Conservation (phyloP, 2,888 invertebrate genomes). For the Xylota segnis region DNA sequence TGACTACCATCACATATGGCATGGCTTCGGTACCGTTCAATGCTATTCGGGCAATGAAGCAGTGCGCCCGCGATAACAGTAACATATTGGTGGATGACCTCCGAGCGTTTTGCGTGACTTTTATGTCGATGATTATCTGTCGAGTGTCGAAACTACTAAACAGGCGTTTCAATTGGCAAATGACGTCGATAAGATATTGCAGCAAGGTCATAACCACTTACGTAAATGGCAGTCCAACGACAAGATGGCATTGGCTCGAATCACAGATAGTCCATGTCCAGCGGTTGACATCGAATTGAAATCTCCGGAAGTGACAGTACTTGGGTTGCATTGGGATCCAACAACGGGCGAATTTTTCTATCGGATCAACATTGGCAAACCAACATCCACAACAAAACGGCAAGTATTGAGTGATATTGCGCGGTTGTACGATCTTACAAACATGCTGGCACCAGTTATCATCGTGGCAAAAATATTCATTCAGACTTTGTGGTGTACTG, state of each 20-base stretch:
- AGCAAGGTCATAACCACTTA: constrained; percentile 7
- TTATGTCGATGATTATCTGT: constrained; percentile 17
- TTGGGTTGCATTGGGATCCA: constrained; percentile 32
- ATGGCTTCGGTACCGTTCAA: constrained; percentile 59
- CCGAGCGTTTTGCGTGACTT: constrained; percentile 16
- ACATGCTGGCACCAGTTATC: constrained; percentile 37
- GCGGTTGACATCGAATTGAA: background rate
- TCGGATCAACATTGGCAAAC: constrained; percentile 23
- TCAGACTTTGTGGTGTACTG: constrained; percentile 31
- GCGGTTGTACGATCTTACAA: constrained; percentile 28
- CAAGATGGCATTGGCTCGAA: constrained; percentile 5
- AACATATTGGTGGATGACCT: constrained; percentile 5
- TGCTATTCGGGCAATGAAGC: constrained; percentile 49
- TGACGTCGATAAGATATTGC: constrained; percentile 8
- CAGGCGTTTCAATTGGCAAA: constrained; percentile 15
- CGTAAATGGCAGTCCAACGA: constrained; percentile 25
- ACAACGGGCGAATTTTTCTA: constrained; percentile 34
- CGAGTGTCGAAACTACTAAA: constrained; percentile 19
- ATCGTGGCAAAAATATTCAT: constrained; percentile 45
- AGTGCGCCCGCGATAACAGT: constrained; percentile 43
- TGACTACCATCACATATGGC: constrained; percentile 77
- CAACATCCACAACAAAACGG: constrained; percentile 21
- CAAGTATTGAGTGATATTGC: constrained; percentile 31
- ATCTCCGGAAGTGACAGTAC: constrained; percentile 2
- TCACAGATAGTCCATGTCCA: background rate